Evolutionary conservation across 1,140 invertebrate species (phyloP).

Genomic region (Drosophila funebris): DNA sequence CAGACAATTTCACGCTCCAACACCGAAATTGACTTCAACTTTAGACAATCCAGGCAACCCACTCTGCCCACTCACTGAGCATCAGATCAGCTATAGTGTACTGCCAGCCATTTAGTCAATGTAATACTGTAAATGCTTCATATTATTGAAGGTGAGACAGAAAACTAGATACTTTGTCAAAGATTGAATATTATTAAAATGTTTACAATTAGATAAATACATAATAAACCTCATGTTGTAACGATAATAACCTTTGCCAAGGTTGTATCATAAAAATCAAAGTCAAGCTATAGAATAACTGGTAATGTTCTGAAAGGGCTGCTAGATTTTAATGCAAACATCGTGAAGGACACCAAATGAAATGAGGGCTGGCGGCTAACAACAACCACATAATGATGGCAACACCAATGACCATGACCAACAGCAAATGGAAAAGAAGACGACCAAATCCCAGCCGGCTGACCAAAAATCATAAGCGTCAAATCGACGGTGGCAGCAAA

Average conservation of each 20-base stretch:
- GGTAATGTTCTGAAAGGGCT: constrained; percentile 32
- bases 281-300: constrained; percentile 5
- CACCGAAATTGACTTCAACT: too few relatives aligned
- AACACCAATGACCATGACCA: constrained; percentile 61
- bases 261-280: constrained; percentile 33
- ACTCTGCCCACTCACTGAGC: too few relatives aligned
- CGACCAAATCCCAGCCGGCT: constrained; percentile 10
- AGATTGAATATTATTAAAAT: too few relatives aligned
- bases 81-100: too few relatives aligned
- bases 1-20: constrained; percentile 38
- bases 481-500: constrained; percentile 28
- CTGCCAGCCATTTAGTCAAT: too few relatives aligned
- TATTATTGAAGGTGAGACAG: too few relatives aligned
- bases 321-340: constrained; percentile 57
- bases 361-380: constrained; percentile 60
- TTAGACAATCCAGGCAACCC: too few relatives aligned
- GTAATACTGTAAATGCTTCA: too few relatives aligned
- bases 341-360: constrained; percentile 44
- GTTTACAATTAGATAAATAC: too few relatives aligned
- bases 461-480: constrained; percentile 45
- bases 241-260: too few relatives aligned
- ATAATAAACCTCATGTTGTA: too few relatives aligned
- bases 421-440: constrained; percentile 8
- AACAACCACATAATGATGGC: constrained; percentile 51
- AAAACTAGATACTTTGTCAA: too few relatives aligned